Evolutionary conservation across 2,888 invertebrate species (phyloP), one percentile per base, ranked within the genome.

Genomic region (Agrilus cyanescens): DNA sequence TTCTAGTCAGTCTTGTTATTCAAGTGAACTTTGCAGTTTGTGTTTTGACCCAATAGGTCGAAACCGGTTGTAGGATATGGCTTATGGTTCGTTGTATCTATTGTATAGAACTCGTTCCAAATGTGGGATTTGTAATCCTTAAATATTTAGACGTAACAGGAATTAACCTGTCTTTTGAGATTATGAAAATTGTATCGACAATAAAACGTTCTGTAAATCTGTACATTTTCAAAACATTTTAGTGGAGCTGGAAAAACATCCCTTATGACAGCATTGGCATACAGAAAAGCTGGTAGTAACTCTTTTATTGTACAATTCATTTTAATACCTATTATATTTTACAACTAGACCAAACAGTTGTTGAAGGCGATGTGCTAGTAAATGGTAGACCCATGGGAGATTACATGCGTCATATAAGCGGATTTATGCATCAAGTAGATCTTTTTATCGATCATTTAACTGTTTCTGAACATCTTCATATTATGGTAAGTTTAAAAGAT

Each of bases 231-330:
- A 25, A 25, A 25, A 25, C 2, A 52, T 72, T 71, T 40, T 64
- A 85, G 85, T 65, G 93, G 93, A 12, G 85, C 89, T 12, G 93
- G 93, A 1, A 93, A 93, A 69, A 89, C 86, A 46, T 89, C 91
- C 0, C 66, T 93, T 38, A 85, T 93, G 85, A 76, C 83, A 40
- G 82, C 86, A 14, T 66, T 94, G 46, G 89, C 88, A 12, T 77
- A 82, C 61, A 74, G 89, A 59, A 79, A 74, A 56, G 73, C 81
- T 60, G 76, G 87, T 86, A 69, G 72, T 67, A 61, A 42, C 6
- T 8, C 5, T 12, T n/a, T 43, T 12, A 31, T 12, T 3, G 10
- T n/a, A 18, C 2, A 25, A 33, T 32, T 42, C 29, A 34, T 42
- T 31, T 25, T 12, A 37, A 10, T 18, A 5, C 14, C 38, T 34